These are phyloP conservation scores for Magallana ariakensis DNA, from an alignment of 1,140 invertebrate species.

Conservation along the genomic window DNA sequence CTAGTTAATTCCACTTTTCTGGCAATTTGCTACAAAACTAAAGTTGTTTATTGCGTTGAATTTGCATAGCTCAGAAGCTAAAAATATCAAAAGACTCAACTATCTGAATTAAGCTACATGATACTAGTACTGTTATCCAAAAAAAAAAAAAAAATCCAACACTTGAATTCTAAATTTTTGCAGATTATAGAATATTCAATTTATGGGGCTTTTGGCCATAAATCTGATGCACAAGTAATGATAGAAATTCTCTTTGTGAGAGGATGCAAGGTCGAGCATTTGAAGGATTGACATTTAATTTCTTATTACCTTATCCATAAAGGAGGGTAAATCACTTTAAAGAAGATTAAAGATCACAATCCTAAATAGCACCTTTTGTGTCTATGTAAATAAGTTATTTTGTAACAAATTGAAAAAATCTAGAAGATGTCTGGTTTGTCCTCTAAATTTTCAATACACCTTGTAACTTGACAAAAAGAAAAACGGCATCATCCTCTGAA, in stretches of 20 bases:
- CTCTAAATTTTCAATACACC: conserved; percentile 1
- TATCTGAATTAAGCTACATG: background rate
- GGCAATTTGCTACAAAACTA: too few species aligned
- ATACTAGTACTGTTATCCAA: background rate
- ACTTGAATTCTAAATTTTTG: conserved; percentile 18
- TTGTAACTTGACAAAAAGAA: background rate
- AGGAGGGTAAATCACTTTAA: background rate
- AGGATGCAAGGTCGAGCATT: background rate
- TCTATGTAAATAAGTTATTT: conserved; percentile 18
- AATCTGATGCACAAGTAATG: conserved; percentile 22
- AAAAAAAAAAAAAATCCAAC: background rate
- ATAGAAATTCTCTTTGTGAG: background rate
- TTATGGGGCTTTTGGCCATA: background rate
- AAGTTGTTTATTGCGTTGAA: too few species aligned
- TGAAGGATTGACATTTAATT: background rate
- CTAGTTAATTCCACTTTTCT: too few species aligned
- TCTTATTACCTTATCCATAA: background rate
- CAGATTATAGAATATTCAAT: conserved; percentile 16
- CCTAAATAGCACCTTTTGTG: background rate
- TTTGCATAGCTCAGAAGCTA: too few species aligned
- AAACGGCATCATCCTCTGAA: conserved; percentile 17
- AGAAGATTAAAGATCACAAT: background rate
- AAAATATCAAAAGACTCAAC: too few species aligned
- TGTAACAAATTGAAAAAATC: background rate
- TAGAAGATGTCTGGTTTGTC: conserved; percentile 20